Percentiles rank a stretch among this genome's conserved stretches.
Conservation (phyloP, 2,113 vertebrate species). For the Paradoxurus hermaphroditus region DNA sequence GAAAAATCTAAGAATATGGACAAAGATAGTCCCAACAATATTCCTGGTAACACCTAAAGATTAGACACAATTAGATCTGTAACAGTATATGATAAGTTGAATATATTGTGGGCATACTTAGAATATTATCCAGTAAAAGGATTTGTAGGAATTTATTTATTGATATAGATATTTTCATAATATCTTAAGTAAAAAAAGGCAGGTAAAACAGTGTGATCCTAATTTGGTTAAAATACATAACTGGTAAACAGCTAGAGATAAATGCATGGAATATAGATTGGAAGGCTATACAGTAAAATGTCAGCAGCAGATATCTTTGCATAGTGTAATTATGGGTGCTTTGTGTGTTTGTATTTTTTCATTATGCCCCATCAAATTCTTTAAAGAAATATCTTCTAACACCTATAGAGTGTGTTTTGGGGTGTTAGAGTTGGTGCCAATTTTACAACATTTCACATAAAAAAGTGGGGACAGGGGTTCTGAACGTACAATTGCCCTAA, state of each 20-base stretch:
- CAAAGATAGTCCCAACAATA: not conserved
- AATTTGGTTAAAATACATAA: constrained; percentile 6
- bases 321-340: not conserved
- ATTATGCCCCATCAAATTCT: not conserved
- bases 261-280: not conserved
- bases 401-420: not conserved
- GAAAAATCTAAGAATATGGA: not conserved
- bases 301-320: not conserved
- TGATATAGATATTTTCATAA: not conserved
- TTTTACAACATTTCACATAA: constrained; percentile 7
- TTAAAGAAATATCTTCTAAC: constrained; percentile 35
- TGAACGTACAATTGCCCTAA: not conserved
- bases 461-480: not conserved
- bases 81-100: not conserved
- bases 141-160: not conserved
- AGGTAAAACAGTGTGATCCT: not conserved
- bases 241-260: not conserved
- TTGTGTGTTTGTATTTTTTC: not conserved
- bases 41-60: not conserved
- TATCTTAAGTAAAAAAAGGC: not conserved
- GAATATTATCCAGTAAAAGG: not conserved
- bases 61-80: not conserved
- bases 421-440: not conserved
- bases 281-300: not conserved
- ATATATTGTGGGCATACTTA: not conserved